A percentile compares a stretch with the other conserved stretches of the same genome.
phyloP scores from a whole-genome alignment of 2,888 invertebrate species.

The Meta bourneti region DNA sequence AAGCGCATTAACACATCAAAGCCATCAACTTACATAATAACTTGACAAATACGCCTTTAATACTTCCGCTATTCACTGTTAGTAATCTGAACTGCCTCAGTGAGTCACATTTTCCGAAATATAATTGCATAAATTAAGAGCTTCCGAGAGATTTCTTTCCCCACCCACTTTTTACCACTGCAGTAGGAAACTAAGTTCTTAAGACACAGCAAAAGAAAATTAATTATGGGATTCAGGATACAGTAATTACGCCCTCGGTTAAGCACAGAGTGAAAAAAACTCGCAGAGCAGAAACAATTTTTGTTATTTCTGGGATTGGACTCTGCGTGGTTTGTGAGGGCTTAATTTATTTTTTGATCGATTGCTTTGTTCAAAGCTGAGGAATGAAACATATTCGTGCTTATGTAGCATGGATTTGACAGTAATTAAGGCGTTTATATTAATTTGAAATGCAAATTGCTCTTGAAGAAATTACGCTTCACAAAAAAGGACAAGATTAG shows the following conservation, averaged over 20 bases:
- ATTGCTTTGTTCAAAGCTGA: conserved; percentile 4
- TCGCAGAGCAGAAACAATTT: background rate
- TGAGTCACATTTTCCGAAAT: background rate
- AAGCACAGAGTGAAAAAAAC: conserved; percentile 19
- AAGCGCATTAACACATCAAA: background rate
- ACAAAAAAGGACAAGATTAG: background rate
- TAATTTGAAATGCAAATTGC: background rate
- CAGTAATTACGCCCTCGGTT: conserved; percentile 54
- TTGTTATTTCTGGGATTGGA: conserved; percentile 12
- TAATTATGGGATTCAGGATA: conserved; percentile 50
- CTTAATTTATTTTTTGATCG: conserved; percentile 63
- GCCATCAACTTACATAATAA: background rate
- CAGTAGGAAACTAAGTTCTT: conserved; percentile 26
- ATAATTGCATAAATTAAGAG: conserved; percentile 14
- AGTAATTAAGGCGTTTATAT: conserved; percentile 20
- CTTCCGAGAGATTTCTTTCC: background rate
- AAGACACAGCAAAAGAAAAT: conserved; percentile 24
- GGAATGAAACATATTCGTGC: background rate
- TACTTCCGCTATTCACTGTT: background rate
- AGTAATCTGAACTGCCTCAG: background rate
- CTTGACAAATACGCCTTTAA: background rate
- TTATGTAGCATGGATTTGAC: conserved; percentile 21
- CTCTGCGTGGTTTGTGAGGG: conserved; percentile 30
- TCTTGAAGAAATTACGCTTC: background rate
- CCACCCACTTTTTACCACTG: background rate